Evolutionary conservation across 2,113 vertebrate species (phyloP).

Genomic region (Semnopithecus entellus): DNA sequence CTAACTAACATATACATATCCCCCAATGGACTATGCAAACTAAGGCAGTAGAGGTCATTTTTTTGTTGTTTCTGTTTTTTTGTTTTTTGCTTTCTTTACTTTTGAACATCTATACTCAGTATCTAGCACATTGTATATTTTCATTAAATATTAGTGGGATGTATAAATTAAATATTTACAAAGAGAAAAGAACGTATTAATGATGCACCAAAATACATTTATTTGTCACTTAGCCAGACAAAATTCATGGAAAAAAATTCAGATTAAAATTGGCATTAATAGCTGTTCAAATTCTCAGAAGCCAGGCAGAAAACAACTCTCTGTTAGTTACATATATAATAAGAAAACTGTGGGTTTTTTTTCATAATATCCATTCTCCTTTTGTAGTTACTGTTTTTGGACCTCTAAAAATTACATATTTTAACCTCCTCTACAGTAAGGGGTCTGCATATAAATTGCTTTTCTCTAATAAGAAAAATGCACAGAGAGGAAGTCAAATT

Average conservation of each 20-base stretch:
- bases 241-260: not conserved
- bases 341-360: not conserved
- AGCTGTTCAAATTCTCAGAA: not conserved
- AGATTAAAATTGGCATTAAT: not conserved
- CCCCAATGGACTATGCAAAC: not conserved
- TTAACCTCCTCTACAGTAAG: not conserved
- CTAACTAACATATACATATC: not conserved
- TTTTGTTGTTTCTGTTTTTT: not conserved
- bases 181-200: not conserved
- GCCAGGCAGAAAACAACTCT: not conserved
- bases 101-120: not conserved
- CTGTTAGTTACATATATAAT: not conserved
- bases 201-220: not conserved
- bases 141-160: not conserved
- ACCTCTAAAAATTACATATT: not conserved
- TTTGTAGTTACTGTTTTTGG: not conserved
- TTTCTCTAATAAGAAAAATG: not conserved
- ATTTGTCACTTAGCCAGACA: not conserved
- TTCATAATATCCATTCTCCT: not conserved
- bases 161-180: not conserved
- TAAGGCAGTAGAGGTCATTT: not conserved
- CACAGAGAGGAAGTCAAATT: too few relatives aligned
- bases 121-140: not conserved
- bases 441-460: not conserved
- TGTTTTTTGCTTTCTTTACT: not conserved